A percentile compares a stretch with the other conserved stretches of the same genome.
Evolutionary conservation across 2,113 vertebrate species (phyloP).

Genomic region (Sturnus vulgaris): DNA sequence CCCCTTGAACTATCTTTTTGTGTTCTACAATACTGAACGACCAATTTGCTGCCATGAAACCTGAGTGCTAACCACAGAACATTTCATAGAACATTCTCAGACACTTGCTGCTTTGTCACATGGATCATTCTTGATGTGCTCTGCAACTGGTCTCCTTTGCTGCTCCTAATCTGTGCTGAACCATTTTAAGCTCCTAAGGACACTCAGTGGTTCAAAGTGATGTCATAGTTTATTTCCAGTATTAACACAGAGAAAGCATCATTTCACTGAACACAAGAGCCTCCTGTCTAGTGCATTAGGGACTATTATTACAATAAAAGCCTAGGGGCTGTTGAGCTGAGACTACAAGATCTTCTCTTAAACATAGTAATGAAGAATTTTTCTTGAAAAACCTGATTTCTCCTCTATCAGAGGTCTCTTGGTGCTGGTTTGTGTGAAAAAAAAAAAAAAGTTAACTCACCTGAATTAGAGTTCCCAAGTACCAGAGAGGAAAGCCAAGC

Average conservation of each 20-base stretch:
- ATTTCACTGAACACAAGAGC: background rate
- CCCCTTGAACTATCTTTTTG: background rate
- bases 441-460: background rate
- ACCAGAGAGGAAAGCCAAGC: background rate
- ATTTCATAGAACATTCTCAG: background rate
- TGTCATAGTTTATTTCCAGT: background rate
- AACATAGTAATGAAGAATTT: background rate
- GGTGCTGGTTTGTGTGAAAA: background rate
- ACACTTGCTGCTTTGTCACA: background rate
- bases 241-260: background rate
- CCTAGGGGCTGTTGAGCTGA: background rate
- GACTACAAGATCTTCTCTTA: background rate
- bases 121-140: background rate
- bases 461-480: background rate
- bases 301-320: background rate
- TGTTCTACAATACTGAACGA: background rate
- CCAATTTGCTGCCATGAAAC: background rate
- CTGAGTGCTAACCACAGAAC: background rate
- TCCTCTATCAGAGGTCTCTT: background rate
- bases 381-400: background rate
- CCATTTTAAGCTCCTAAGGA: background rate
- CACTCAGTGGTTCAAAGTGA: background rate
- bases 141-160: background rate
- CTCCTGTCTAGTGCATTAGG: background rate
- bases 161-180: background rate